Conservation (phyloP, 1,140 invertebrate genomes). For the Pemphigus obesinymphae region DNA sequence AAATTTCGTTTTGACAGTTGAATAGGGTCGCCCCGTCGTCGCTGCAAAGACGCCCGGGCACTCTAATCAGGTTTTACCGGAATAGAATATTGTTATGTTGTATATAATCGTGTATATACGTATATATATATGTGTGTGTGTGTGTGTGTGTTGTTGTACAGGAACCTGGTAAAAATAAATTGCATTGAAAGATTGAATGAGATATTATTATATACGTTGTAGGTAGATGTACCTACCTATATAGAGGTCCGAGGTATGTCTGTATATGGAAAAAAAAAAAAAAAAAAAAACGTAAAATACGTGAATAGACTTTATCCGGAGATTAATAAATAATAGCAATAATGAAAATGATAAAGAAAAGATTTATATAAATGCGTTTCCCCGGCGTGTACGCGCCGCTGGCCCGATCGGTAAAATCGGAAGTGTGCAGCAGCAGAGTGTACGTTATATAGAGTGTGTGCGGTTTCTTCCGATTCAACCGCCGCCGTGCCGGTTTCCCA, state of each 20-base stretch:
- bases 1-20: constrained; percentile 35
- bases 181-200: neutral
- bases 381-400: neutral
- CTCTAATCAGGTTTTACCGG: constrained; percentile 38
- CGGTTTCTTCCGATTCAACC: neutral
- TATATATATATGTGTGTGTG: neutral
- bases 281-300: neutral
- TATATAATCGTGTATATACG: neutral
- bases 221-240: neutral
- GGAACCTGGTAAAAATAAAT: neutral
- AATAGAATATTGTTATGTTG: neutral
- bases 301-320: constrained; percentile 5
- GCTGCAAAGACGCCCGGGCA: neutral
- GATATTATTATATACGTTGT: neutral
- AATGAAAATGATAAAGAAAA: neutral
- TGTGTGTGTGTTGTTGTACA: neutral
- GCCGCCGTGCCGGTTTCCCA: neutral
- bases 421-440: too few relatives aligned
- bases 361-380: neutral
- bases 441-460: neutral
- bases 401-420: neutral
- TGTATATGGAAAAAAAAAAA: neutral
- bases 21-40: neutral
- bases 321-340: constrained; percentile 22
- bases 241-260: too few relatives aligned